These are phyloP conservation scores for Byasa hedistus DNA, from an alignment of 2,888 invertebrate genomes.

Conservation along the genomic window DNA sequence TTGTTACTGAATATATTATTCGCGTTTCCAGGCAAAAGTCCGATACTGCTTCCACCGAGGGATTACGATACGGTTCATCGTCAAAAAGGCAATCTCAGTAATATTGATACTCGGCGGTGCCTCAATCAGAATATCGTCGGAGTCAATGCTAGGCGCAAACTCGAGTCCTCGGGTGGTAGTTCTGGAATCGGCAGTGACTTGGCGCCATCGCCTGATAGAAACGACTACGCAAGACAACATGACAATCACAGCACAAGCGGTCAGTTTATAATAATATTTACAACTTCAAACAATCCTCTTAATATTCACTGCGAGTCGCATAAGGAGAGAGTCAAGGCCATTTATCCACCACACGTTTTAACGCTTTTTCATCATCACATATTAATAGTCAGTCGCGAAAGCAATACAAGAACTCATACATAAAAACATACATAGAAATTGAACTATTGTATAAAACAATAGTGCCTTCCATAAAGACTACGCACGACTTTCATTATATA, in stretches of 20 bases:
- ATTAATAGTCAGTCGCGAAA: not conserved
- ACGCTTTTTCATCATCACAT: not conserved
- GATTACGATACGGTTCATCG: slow-evolving; percentile 96
- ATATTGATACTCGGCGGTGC: slow-evolving; percentile 80
- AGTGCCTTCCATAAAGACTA: not conserved
- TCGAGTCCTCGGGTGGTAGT: slow-evolving; percentile 88
- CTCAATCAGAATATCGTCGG: slow-evolving; percentile 84
- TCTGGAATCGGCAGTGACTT: slow-evolving; percentile 94
- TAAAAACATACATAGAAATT: not conserved
- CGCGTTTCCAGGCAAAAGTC: slow-evolving; percentile 76
- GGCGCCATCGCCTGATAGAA: slow-evolving; percentile 88
- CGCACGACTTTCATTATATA: slow-evolving; percentile 11
- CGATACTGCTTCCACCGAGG: slow-evolving; percentile 93
- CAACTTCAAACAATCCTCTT: too few relatives aligned
- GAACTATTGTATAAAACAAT: slow-evolving; percentile 1
- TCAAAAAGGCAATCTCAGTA: slow-evolving; percentile 74
- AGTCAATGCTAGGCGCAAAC: slow-evolving; percentile 70
- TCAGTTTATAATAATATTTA: slow-evolving; percentile 50
- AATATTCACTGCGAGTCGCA: too few relatives aligned
- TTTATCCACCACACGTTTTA: too few relatives aligned
- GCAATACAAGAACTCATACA: not conserved
- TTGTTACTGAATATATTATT: slow-evolving; percentile 22
- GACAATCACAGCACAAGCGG: slow-evolving; percentile 83
- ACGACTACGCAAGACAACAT: slow-evolving; percentile 69
- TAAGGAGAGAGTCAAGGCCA: too few relatives aligned